phyloP scores from a whole-genome alignment of 1,140 invertebrate genomes.

The Micrasema minimum region DNA sequence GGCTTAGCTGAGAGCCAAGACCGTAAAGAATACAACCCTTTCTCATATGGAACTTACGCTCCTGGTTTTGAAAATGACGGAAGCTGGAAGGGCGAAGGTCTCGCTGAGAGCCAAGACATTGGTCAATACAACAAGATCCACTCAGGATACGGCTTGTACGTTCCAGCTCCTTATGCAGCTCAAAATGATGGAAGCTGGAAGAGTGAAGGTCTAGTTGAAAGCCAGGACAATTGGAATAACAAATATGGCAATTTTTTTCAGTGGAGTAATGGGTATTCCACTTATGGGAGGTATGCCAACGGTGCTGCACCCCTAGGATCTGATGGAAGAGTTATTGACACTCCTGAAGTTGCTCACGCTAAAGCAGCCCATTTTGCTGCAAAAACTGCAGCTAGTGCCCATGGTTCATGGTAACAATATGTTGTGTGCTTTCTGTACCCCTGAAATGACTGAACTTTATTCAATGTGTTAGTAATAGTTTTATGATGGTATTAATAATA shows the following conservation, averaged over 20 bases:
- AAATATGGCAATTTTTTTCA: too few relatives aligned
- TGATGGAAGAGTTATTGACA: constrained; percentile 60
- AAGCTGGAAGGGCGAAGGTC: constrained; percentile 31
- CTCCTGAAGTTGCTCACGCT: constrained; percentile 64
- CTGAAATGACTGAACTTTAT: not conserved
- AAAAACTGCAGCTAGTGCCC: constrained; percentile 52
- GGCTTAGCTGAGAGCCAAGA: constrained; percentile 47
- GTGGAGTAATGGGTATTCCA: not conserved
- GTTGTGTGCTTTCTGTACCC: not conserved
- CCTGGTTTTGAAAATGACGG: constrained; percentile 15
- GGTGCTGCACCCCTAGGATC: constrained; percentile 54
- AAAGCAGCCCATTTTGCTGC: constrained; percentile 64
- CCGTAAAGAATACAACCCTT: constrained; percentile 14
- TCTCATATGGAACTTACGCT: constrained; percentile 53
- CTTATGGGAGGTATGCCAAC: not conserved
- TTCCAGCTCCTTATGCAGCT: constrained; percentile 11
- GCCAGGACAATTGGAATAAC: constrained; percentile 25
- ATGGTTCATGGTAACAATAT: constrained; percentile 20
- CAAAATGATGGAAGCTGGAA: constrained; percentile 38
- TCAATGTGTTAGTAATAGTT: not conserved
- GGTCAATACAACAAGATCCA: not conserved
- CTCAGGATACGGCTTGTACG: constrained; percentile 5
- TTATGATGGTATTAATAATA: too few relatives aligned
- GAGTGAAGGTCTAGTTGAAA: constrained; percentile 38
- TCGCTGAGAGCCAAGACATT: not conserved